Conservation (phyloP, 92 coral and sea anemone genomes). For the Zoanthus gigantus region DNA sequence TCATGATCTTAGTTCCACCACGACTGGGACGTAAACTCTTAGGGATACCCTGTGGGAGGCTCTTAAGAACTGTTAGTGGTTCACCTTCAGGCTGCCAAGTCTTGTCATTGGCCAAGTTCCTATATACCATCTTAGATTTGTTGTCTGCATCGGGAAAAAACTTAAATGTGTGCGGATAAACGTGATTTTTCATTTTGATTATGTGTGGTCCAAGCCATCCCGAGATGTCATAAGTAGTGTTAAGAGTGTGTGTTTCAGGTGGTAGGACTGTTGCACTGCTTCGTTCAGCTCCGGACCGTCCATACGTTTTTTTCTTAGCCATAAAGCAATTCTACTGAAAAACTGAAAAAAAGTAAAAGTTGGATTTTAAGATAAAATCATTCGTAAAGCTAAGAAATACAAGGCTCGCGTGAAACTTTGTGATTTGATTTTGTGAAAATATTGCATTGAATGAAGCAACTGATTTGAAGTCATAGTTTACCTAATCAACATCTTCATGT, state of each 20-base stretch:
- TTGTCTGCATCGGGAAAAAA: slow-evolving; percentile 44
- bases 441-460: no score
- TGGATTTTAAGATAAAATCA: no score
- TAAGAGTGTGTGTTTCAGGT: slow-evolving; percentile 10
- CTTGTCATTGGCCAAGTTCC: slow-evolving; percentile 43
- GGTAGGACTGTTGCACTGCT: slow-evolving; percentile 8
- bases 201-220: neutral
- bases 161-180: slow-evolving; percentile 29
- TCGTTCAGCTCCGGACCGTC: slow-evolving; percentile 32
- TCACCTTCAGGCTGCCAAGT: slow-evolving; percentile 30
- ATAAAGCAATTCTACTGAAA: slow-evolving; percentile 39
- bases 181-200: neutral
- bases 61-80: slow-evolving; percentile 1
- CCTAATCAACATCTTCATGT: no score
- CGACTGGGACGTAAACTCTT: neutral
- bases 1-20: neutral
- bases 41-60: slow-evolving; percentile 42
- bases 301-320: neutral
- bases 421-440: no score
- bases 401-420: no score
- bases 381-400: no score
- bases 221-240: neutral
- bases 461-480: no score
- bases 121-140: slow-evolving; percentile 26
- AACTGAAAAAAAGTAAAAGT: slow-evolving; percentile 5